Percentiles rank a stretch among this genome's conserved stretches.
Evolutionary conservation across 2,113 vertebrate species (phyloP).

Genomic region (Columba livia): DNA sequence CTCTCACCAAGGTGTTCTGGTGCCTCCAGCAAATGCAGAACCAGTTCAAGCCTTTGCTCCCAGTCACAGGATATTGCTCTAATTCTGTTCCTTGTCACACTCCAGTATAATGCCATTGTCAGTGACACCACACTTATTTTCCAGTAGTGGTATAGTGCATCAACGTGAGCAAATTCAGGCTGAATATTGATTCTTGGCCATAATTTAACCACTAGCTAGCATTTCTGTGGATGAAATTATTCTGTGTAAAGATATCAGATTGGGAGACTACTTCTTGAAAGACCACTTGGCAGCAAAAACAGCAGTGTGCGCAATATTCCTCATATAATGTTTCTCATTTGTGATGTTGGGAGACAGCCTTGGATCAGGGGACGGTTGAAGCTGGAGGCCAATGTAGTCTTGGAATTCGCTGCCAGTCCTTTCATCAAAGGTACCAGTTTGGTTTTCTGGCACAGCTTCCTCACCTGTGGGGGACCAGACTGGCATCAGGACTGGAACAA

Average conservation of each 20-base stretch:
- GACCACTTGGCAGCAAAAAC: conserved; percentile 11
- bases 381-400: neutral
- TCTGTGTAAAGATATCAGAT: neutral
- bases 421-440: neutral
- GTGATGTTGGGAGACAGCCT: neutral
- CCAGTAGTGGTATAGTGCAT: neutral
- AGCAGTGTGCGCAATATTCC: conserved; percentile 7
- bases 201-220: neutral
- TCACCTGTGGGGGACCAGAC: neutral
- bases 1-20: neutral
- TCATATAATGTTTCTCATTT: neutral
- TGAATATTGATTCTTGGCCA: neutral
- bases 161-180: neutral
- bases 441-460: neutral
- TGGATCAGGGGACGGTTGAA: conserved; percentile 6
- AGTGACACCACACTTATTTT: neutral
- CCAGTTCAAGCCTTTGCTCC: neutral
- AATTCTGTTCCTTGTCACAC: neutral
- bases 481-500: neutral
- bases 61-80: neutral
- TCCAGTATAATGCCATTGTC: neutral
- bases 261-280: conserved; percentile 23
- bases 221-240: conserved; percentile 5
- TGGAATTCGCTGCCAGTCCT: neutral
- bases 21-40: neutral